phyloP scores from a whole-genome alignment of 2,888 invertebrate species.

The Phengaris alcon region DNA sequence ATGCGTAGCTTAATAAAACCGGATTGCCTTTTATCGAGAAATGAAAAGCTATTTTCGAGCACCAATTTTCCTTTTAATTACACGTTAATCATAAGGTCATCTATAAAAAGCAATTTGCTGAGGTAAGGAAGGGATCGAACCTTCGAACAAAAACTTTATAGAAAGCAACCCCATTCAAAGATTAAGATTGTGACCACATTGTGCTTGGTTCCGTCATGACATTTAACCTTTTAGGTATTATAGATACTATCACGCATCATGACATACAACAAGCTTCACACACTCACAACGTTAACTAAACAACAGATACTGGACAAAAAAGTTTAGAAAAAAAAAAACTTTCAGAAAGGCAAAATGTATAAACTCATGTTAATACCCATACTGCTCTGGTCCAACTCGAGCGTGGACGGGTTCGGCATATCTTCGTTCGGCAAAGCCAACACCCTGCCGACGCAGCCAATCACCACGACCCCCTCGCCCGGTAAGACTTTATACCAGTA shows the following conservation, averaged over 20 bases:
- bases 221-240: not conserved
- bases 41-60: constrained; percentile 17
- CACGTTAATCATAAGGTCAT: not conserved
- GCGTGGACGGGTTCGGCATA: constrained; percentile 57
- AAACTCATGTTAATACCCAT: constrained; percentile 41
- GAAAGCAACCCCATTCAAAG: not conserved
- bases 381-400: constrained; percentile 44
- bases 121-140: not conserved
- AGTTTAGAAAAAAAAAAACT: constrained; percentile 32
- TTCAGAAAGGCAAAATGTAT: constrained; percentile 19
- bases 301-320: constrained; percentile 4
- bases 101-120: not conserved
- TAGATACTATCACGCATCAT: constrained; percentile 17
- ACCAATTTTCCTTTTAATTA: constrained; percentile 20
- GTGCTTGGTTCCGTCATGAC: not conserved
- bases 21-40: constrained; percentile 16
- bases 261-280: constrained; percentile 20
- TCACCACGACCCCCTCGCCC: constrained; percentile 60
- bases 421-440: constrained; percentile 70
- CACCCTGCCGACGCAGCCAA: constrained; percentile 65
- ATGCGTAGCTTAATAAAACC: not conserved
- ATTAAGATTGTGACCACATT: not conserved
- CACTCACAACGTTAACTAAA: constrained; percentile 21
- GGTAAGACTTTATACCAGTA: constrained; percentile 53
- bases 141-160: not conserved